Conservation (phyloP, 2,888 invertebrate species). For the Stratiomys singularior region DNA sequence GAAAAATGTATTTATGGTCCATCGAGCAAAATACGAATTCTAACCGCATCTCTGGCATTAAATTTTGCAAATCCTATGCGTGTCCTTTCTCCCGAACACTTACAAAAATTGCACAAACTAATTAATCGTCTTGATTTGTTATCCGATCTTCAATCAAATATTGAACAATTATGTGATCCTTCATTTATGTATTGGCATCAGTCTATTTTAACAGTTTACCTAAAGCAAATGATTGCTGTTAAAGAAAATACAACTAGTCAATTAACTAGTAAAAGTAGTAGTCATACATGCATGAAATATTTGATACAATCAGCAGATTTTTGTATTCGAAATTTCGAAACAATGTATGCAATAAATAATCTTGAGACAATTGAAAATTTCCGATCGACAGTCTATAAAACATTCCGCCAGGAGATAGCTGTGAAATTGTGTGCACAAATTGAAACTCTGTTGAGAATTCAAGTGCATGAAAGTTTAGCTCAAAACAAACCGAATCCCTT, state of each 20-base stretch:
- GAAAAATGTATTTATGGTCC: slow-evolving; percentile 75
- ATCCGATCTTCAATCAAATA: slow-evolving; percentile 69
- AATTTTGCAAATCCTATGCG: slow-evolving; percentile 73
- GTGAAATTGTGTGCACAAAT: slow-evolving; percentile 84
- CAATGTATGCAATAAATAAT: neutral
- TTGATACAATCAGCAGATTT: slow-evolving; percentile 14
- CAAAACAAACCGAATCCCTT: slow-evolving; percentile 79
- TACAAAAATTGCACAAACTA: slow-evolving; percentile 70
- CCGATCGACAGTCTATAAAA: slow-evolving; percentile 59
- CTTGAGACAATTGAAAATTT: slow-evolving; percentile 24
- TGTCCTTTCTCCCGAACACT: slow-evolving; percentile 72
- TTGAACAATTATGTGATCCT: slow-evolving; percentile 75
- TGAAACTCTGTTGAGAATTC: slow-evolving; percentile 91
- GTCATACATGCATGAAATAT: slow-evolving; percentile 18
- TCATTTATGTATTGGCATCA: slow-evolving; percentile 86
- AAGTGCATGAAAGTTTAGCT: slow-evolving; percentile 91
- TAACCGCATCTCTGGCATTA: slow-evolving; percentile 75
- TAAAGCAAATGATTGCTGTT: slow-evolving; percentile 79
- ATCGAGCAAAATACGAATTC: slow-evolving; percentile 72
- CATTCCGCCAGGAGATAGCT: slow-evolving; percentile 70
- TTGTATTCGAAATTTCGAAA: slow-evolving; percentile 12
- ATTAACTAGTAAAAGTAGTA: neutral
- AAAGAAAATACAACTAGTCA: slow-evolving; percentile 58
- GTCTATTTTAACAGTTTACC: slow-evolving; percentile 79
- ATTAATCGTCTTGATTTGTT: slow-evolving; percentile 75